These are phyloP conservation scores for Stegana nigrithorax DNA, from an alignment of 2,888 invertebrate species.

Conservation along the genomic window DNA sequence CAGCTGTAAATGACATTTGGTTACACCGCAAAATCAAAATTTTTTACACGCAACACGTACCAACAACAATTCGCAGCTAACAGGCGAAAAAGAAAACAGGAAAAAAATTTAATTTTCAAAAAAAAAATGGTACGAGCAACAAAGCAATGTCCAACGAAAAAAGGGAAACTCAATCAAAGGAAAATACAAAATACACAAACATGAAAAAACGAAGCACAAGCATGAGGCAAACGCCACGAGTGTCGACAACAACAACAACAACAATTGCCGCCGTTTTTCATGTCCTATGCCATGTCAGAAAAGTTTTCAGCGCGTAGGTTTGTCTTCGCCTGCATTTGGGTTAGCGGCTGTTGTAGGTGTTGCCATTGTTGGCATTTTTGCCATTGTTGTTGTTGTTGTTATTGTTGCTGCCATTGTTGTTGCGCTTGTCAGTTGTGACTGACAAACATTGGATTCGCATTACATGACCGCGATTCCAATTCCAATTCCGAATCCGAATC, in stretches of 20 bases:
- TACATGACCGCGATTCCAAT: constrained; percentile 51
- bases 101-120: background rate
- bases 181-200: background rate
- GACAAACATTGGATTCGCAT: constrained; percentile 57
- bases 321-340: background rate
- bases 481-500: constrained; percentile 52
- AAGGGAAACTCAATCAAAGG: background rate
- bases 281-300: background rate
- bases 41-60: constrained; percentile 53
- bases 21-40: constrained; percentile 51
- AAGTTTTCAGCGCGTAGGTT: background rate
- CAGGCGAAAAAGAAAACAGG: background rate
- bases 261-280: background rate
- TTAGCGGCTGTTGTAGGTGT: background rate
- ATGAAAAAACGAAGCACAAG: background rate
- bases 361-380: background rate
- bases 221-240: background rate
- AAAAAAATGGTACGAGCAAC: background rate
- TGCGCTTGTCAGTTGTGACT: constrained; percentile 15
- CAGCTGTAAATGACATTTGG: constrained; percentile 58
- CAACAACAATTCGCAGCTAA: background rate
- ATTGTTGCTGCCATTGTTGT: constrained; percentile 2
- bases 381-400: background rate
- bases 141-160: background rate
- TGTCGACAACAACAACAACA: background rate